Percentiles rank a stretch among this genome's conserved stretches.
phyloP scores from a whole-genome alignment of 1,140 invertebrate species.

The Cyclina sinensis region DNA sequence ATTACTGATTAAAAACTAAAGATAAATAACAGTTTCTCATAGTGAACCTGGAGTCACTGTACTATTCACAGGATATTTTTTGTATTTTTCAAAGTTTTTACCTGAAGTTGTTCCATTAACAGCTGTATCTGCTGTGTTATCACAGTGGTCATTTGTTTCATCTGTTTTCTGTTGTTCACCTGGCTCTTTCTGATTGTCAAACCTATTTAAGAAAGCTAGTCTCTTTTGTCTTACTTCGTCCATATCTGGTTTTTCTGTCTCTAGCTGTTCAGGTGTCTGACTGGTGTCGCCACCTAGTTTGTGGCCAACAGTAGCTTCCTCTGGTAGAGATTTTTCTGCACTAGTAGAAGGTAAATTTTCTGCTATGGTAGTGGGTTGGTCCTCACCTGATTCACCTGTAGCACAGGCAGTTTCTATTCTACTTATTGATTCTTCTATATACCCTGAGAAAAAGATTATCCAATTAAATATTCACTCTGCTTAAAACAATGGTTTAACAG shows the following conservation, averaged over 20 bases:
- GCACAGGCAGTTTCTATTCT: slow-evolving; percentile 54
- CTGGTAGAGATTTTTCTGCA: background rate
- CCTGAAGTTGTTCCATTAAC: slow-evolving; percentile 32
- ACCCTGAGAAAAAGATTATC: slow-evolving; percentile 39
- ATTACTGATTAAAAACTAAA: no score
- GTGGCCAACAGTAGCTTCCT: background rate
- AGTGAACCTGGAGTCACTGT: no score
- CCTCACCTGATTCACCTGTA: slow-evolving; percentile 1
- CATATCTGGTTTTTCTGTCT: slow-evolving; percentile 52
- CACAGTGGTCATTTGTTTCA: background rate
- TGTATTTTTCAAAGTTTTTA: no score
- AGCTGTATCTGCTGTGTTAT: slow-evolving; percentile 8
- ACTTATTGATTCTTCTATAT: slow-evolving; percentile 65
- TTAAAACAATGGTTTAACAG: no score
- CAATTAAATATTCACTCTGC: background rate
- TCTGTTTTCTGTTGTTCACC: background rate
- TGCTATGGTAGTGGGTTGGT: background rate
- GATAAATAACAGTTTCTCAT: no score
- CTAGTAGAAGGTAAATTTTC: background rate
- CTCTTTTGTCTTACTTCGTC: slow-evolving; percentile 82
- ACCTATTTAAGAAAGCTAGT: slow-evolving; percentile 76
- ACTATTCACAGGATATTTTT: no score
- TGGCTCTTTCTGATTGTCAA: slow-evolving; percentile 17
- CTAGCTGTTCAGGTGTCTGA: background rate
- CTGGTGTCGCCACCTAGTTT: slow-evolving; percentile 3